Percentiles rank a stretch among this genome's conserved stretches.
Conservation (phyloP, 1,140 invertebrate species). For the Caenorhabditis tropicalis region DNA sequence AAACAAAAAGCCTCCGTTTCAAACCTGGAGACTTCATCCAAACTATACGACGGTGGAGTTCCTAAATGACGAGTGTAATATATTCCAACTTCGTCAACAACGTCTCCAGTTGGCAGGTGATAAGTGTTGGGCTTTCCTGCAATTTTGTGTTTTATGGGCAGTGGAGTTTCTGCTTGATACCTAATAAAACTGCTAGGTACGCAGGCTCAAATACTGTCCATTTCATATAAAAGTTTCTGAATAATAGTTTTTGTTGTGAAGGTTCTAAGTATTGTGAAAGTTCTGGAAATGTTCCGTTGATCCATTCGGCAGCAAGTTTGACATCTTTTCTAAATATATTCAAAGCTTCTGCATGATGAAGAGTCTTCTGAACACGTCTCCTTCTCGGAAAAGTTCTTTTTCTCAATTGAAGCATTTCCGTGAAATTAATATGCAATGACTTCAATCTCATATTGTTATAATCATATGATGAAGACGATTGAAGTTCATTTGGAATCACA, state of each 20-base stretch:
- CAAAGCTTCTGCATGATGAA: constrained; percentile 18
- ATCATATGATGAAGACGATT: neutral
- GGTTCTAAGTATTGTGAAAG: neutral
- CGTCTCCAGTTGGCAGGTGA: constrained; percentile 8
- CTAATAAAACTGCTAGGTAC: neutral
- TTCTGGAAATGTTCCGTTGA: neutral
- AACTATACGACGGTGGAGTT: neutral
- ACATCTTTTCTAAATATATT: constrained; percentile 15
- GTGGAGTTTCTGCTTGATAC: neutral
- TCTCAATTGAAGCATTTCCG: constrained; percentile 2
- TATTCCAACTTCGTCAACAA: constrained; percentile 12
- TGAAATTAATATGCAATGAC: constrained; percentile 1
- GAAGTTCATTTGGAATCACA: neutral
- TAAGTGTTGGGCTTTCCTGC: constrained; percentile 2
- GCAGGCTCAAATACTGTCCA: constrained; percentile 18
- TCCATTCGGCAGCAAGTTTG: neutral
- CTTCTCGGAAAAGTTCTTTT: neutral
- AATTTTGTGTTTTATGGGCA: neutral
- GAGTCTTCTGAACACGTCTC: neutral
- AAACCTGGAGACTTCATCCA: constrained; percentile 19
- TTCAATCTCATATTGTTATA: constrained; percentile 23
- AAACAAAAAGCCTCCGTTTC: neutral
- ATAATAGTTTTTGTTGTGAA: neutral
- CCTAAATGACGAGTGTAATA: constrained; percentile 22
- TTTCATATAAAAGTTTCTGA: constrained; percentile 17